phyloP scores from a whole-genome alignment of 2,113 vertebrate genomes.

The Numenius arquata region DNA sequence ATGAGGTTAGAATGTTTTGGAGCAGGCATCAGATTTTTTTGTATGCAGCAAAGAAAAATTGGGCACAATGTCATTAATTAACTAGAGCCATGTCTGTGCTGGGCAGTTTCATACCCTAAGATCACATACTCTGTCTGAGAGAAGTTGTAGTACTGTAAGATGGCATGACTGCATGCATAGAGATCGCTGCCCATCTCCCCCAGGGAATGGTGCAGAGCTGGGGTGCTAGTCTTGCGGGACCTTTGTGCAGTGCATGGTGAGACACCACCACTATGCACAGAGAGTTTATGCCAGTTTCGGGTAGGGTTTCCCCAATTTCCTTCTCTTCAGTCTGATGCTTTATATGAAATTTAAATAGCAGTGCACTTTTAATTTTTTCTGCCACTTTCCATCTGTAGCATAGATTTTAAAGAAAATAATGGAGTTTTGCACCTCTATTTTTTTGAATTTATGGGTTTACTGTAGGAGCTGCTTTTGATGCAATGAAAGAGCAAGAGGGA shows the following conservation, averaged over 20 bases:
- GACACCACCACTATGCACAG: not conserved
- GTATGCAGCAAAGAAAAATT: not conserved
- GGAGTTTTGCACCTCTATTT: not conserved
- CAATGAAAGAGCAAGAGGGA: not conserved
- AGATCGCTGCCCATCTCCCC: rapidly evolving
- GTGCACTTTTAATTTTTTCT: not conserved
- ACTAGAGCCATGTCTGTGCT: not conserved
- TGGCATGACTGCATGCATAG: not conserved
- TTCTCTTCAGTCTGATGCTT: not conserved
- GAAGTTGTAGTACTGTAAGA: not conserved
- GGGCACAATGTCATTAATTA: not conserved
- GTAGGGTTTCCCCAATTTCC: not conserved
- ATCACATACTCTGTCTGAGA: not conserved
- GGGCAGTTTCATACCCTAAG: not conserved
- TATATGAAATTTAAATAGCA: not conserved
- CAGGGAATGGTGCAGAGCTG: not conserved
- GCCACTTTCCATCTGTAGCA: not conserved
- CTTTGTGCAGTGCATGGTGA: not conserved
- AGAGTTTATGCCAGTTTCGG: not conserved
- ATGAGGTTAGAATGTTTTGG: not conserved
- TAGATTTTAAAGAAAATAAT: not conserved
- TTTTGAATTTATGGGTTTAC: not conserved
- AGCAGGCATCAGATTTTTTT: not conserved
- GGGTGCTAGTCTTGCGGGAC: not conserved
- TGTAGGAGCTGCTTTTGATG: not conserved